phyloP scores from a whole-genome alignment of 2,888 invertebrate species.

The Trypoxylon attenuatum region DNA sequence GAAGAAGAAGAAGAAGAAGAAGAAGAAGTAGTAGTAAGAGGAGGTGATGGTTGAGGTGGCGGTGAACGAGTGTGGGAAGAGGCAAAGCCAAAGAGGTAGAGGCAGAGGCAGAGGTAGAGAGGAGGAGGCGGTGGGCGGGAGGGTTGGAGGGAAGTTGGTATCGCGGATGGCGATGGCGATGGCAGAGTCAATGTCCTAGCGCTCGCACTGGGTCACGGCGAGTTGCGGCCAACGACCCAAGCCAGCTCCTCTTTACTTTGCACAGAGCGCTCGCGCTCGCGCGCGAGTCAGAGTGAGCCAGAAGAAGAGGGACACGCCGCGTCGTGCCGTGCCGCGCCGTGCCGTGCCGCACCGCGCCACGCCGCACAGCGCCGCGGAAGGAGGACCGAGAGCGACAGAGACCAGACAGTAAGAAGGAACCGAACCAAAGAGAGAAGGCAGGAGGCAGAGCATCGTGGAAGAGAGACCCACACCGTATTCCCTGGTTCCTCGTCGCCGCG shows the following conservation, averaged over 20 bases:
- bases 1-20: too few relatives aligned
- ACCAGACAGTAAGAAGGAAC: slow-evolving; percentile 22
- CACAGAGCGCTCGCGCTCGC: too few relatives aligned
- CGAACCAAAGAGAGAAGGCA: slow-evolving; percentile 16
- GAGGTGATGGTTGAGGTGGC: slow-evolving; percentile 26
- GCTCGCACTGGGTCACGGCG: slow-evolving; percentile 75
- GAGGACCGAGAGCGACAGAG: slow-evolving; percentile 20
- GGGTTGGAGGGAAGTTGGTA: slow-evolving; percentile 69
- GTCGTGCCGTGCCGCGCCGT: too few relatives aligned
- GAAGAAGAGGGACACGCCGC: slow-evolving; percentile 30
- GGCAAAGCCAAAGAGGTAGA: slow-evolving; percentile 34
- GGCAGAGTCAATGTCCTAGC: slow-evolving; percentile 75
- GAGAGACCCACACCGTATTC: slow-evolving; percentile 46
- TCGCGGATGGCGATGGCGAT: slow-evolving; percentile 74
- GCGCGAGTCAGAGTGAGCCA: too few relatives aligned
- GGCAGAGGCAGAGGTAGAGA: slow-evolving; percentile 32
- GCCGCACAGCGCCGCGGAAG: too few relatives aligned
- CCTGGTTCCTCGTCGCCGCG: slow-evolving; percentile 51
- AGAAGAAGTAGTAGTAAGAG: background rate
- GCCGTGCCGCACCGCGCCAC: too few relatives aligned
- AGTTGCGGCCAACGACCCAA: slow-evolving; percentile 74
- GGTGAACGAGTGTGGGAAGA: slow-evolving; percentile 37
- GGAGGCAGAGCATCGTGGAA: slow-evolving; percentile 22
- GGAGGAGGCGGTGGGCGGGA: slow-evolving; percentile 35
- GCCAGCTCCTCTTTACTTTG: slow-evolving; percentile 70